Evolutionary conservation across 2,888 invertebrate species (phyloP).

Genomic region (Drosophila atripex): DNA sequence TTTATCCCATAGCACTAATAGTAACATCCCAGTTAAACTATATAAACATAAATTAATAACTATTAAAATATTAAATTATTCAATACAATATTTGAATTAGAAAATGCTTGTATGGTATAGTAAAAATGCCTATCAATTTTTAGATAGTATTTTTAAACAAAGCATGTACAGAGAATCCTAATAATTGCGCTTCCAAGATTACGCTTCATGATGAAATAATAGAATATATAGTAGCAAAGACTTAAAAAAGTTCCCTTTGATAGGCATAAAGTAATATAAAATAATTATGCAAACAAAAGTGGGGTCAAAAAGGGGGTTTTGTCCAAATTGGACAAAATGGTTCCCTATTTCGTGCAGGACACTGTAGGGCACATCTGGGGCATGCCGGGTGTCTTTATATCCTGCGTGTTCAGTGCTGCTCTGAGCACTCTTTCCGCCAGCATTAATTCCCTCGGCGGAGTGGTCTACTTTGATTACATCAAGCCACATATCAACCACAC

Average conservation of each 20-base stretch:
- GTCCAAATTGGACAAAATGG: slow-evolving; percentile 84
- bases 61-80: too few species aligned
- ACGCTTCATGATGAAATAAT: background rate
- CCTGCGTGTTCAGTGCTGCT: slow-evolving; percentile 87
- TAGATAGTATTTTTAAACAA: background rate
- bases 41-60: too few species aligned
- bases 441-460: slow-evolving; percentile 85
- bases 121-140: background rate
- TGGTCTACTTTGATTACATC: slow-evolving; percentile 86
- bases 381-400: slow-evolving; percentile 87
- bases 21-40: too few species aligned
- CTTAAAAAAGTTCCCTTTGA: background rate
- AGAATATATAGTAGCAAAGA: background rate
- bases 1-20: too few species aligned
- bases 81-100: too few species aligned
- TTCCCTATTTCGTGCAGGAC: slow-evolving; percentile 86
- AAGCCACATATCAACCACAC: slow-evolving; percentile 82
- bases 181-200: background rate
- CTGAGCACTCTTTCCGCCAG: slow-evolving; percentile 86
- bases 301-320: too few species aligned
- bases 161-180: background rate
- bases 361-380: slow-evolving; percentile 85
- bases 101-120: too few species aligned
- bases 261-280: background rate
- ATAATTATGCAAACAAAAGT: background rate